A percentile compares a stretch with the other conserved stretches of the same genome.
phyloP scores from a whole-genome alignment of 2,113 vertebrate genomes.

The Catagonus wagneri region DNA sequence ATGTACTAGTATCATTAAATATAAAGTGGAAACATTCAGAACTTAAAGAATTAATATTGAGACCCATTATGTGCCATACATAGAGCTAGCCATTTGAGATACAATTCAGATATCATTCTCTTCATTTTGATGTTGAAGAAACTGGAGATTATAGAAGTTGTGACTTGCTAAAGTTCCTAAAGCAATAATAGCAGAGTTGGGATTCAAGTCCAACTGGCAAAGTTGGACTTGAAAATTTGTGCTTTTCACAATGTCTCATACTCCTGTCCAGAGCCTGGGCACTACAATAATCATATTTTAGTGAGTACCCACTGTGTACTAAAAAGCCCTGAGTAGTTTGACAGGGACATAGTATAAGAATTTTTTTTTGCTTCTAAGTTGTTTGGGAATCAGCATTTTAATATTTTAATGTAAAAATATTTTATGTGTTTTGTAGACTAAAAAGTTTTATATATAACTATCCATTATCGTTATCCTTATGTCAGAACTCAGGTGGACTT shows the following conservation, averaged over 20 bases:
- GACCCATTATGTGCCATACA: background rate
- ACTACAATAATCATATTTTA: background rate
- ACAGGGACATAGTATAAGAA: background rate
- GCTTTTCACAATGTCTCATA: background rate
- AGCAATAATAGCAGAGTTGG: background rate
- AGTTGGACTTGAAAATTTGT: background rate
- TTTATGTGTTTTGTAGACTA: conserved; percentile 52
- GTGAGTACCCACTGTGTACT: background rate
- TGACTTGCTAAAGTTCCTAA: background rate
- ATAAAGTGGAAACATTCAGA: background rate
- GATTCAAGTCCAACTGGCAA: background rate
- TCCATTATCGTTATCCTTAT: conserved; percentile 35
- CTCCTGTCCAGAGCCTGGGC: background rate
- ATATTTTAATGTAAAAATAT: conserved; percentile 55
- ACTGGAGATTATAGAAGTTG: background rate
- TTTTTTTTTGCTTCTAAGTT: conserved; percentile 48
- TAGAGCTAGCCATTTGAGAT: background rate
- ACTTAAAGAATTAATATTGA: background rate
- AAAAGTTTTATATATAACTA: conserved; percentile 32
- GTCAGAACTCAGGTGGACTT: conserved; percentile 63
- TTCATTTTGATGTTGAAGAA: conserved; percentile 44
- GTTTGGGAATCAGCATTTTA: conserved; percentile 64
- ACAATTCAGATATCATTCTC: background rate
- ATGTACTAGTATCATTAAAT: background rate
- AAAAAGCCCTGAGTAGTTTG: background rate